Conservation (phyloP, 2,888 invertebrate genomes). For the Syrphus vitripennis region DNA sequence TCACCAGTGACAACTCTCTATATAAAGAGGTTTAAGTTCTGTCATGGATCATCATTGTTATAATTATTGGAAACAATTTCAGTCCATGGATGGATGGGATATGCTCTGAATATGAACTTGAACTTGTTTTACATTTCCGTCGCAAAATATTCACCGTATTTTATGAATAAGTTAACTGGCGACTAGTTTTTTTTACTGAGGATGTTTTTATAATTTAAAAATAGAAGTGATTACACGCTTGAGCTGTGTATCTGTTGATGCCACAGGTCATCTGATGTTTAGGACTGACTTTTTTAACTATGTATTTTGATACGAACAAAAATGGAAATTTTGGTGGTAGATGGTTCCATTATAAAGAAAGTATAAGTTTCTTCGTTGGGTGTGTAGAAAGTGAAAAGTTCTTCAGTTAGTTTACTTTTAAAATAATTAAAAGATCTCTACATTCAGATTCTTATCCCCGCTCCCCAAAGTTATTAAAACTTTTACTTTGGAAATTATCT, state of each 20-base stretch:
- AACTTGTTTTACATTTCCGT: conserved; percentile 62
- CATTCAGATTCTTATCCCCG: conserved; percentile 44
- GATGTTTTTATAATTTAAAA: background rate
- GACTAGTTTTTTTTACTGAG: background rate
- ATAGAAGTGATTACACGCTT: conserved; percentile 47
- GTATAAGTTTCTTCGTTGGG: conserved; percentile 29
- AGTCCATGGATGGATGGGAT: conserved; percentile 23
- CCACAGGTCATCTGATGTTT: conserved; percentile 46
- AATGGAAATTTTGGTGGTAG: conserved; percentile 32
- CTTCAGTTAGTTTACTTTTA: conserved; percentile 3
- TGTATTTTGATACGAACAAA: background rate
- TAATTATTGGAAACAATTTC: conserved; percentile 22
- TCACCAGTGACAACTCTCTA: background rate
- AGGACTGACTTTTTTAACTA: background rate
- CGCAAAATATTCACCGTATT: conserved; percentile 15
- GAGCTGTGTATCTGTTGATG: conserved; percentile 4
- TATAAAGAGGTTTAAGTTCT: conserved; percentile 1
- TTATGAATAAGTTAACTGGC: background rate
- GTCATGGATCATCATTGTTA: conserved; percentile 20
- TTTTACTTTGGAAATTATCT: conserved; percentile 60
- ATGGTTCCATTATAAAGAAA: conserved; percentile 43
- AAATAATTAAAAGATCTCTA: conserved; percentile 47
- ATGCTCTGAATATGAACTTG: conserved; percentile 71
- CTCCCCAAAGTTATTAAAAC: conserved; percentile 69
- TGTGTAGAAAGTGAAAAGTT: conserved; percentile 69